Evolutionary conservation across 2,113 vertebrate species (phyloP), one percentile per base, ranked within the genome.

Genomic region (Oostethus manadensis): DNA sequence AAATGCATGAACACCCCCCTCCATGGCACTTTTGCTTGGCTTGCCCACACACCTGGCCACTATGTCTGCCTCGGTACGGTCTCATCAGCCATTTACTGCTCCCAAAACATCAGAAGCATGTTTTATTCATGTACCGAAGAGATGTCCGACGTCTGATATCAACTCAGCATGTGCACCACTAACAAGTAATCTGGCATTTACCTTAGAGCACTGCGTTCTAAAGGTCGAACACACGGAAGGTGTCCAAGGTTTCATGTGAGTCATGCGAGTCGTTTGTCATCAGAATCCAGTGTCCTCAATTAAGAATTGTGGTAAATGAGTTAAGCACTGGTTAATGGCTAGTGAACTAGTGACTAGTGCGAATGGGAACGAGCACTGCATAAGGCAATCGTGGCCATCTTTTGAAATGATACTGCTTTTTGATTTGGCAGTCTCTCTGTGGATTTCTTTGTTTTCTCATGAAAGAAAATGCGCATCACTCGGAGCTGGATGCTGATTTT

Each of bases 51-150:
- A 77, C 65, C 78, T 73, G 76, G 66, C 54, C 74, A 15, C 43
- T 51, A 46, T 10, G 10, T 75, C 71, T 66, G 50, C 61, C 64
- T 74, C 18, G 56, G n/a, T n/a, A n/a, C n/a, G n/a, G n/a, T 77
- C 73, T 83, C 54, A 76, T 90, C 66, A 86, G 85, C 87, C 85
- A 90, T 87, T 87, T 74, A 87, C 73, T 43, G 65, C 66, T 76
- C 76, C 69, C 69, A 79, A 84, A 68, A 85, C 75, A 80, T 81
- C 80, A 74, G 57, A 76, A 68, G 33, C 69, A 86, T 87, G 68
- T 84, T 83, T 89, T 87, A 90, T 88, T 89, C 80, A 88, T 86
- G 74, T 38, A 22, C 50, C 78, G 60, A 71, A 84, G 72, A 62
- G 81, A 80, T 77, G 64, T 77, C 62, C 51, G 18, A 23, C 46